Conservation (phyloP, 2,888 invertebrate species). For the Augiades crinisus region DNA sequence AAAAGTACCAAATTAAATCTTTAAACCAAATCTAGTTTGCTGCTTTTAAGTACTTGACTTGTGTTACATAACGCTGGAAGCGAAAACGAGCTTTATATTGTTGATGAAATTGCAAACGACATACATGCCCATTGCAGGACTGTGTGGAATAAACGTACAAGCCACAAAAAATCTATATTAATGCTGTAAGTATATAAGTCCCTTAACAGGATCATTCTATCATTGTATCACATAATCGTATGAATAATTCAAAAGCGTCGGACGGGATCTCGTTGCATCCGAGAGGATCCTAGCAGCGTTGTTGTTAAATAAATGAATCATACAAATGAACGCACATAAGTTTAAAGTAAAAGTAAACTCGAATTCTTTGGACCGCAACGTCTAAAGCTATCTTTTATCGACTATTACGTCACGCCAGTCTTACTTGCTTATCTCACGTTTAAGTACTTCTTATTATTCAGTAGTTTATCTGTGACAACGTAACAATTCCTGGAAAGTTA, state of each 20-base stretch:
- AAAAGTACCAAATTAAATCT: too few species aligned
- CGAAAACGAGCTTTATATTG: neutral
- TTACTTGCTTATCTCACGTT: constrained; percentile 16
- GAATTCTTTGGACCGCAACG: neutral
- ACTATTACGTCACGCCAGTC: constrained; percentile 13
- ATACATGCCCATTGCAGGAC: neutral
- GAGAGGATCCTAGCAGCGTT: constrained; percentile 35
- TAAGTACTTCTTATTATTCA: constrained; percentile 4
- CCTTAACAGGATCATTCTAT: constrained; percentile 14
- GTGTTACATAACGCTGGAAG: too few species aligned
- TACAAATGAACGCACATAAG: constrained; percentile 3
- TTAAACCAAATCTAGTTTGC: too few species aligned
- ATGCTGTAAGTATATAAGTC: neutral
- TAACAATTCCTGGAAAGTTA: constrained; percentile 9
- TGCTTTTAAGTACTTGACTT: too few species aligned
- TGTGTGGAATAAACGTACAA: too few species aligned
- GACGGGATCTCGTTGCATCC: constrained; percentile 42
- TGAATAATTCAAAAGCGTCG: constrained; percentile 41
- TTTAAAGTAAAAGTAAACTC: constrained; percentile 4
- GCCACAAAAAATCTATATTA: too few species aligned
- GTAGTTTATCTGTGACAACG: constrained; percentile 4
- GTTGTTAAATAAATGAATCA: constrained; percentile 27
- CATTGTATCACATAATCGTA: constrained; percentile 28
- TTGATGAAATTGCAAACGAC: constrained; percentile 1
- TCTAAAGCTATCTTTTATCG: constrained; percentile 2